Evolutionary conservation across 1,140 invertebrate genomes (phyloP).

Genomic region (Nephila pilipes): DNA sequence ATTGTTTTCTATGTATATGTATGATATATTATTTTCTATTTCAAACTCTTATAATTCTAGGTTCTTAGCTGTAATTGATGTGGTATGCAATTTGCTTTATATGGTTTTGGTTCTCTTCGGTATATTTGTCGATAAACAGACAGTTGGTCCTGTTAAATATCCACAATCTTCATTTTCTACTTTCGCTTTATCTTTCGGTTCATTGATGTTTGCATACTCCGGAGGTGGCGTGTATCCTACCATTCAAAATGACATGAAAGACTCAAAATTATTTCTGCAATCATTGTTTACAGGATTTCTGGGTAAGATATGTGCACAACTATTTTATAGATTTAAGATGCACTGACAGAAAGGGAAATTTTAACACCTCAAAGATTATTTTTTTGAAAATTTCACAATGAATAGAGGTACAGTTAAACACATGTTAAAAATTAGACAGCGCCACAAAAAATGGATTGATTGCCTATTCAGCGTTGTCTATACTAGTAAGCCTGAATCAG

Average conservation of each 20-base stretch:
- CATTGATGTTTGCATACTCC: slow-evolving; percentile 86
- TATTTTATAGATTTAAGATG: background rate
- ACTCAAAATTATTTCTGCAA: slow-evolving; percentile 83
- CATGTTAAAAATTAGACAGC: too few relatives aligned
- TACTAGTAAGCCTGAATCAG: background rate
- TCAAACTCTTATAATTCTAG: background rate
- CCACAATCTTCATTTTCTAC: background rate
- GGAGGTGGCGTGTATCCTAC: slow-evolving; percentile 87
- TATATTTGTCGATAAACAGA: background rate
- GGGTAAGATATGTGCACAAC: background rate
- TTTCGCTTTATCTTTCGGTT: slow-evolving; percentile 83
- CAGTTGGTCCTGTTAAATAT: background rate
- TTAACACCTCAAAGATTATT: background rate
- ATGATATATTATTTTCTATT: too few relatives aligned
- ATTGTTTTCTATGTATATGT: too few relatives aligned
- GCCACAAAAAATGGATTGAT: too few relatives aligned
- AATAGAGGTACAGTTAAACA: too few relatives aligned
- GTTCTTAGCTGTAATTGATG: background rate
- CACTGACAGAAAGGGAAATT: background rate
- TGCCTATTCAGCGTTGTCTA: too few relatives aligned
- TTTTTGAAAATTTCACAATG: too few relatives aligned
- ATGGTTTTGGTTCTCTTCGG: background rate
- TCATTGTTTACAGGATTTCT: slow-evolving; percentile 79
- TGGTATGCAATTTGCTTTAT: background rate
- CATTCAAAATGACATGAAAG: slow-evolving; percentile 86